Percentiles rank a stretch among this genome's conserved stretches.
Evolutionary conservation across 2,888 invertebrate genomes (phyloP).

Genomic region (Trypoxylon attenuatum): DNA sequence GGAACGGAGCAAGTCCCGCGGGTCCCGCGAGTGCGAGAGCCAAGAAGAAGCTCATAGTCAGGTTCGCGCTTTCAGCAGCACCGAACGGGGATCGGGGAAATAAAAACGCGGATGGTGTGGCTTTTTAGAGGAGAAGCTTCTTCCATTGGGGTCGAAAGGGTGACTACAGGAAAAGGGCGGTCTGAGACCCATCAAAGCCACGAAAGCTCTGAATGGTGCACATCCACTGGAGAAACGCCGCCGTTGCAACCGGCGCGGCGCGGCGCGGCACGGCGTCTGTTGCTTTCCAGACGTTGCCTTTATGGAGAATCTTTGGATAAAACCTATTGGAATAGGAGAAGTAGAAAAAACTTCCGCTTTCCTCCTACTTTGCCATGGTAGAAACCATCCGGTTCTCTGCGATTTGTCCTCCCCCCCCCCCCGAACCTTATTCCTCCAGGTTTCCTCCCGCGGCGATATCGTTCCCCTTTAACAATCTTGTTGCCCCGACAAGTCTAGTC

Average conservation of each 20-base stretch:
- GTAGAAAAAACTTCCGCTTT: slow-evolving; percentile 11
- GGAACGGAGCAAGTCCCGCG: slow-evolving; percentile 33
- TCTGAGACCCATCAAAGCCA: slow-evolving; percentile 67
- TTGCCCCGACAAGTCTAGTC: too few species aligned
- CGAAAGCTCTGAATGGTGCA: slow-evolving; percentile 59
- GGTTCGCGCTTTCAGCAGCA: background rate
- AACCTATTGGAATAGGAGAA: slow-evolving; percentile 25
- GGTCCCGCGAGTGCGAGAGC: too few species aligned
- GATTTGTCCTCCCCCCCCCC: background rate
- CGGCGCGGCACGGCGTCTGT: slow-evolving; percentile 50
- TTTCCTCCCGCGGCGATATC: slow-evolving; percentile 1
- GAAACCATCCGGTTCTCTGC: background rate
- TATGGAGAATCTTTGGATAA: slow-evolving; percentile 43
- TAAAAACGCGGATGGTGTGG: slow-evolving; percentile 57
- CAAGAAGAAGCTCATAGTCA: background rate
- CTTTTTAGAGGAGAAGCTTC: slow-evolving; percentile 57
- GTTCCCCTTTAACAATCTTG: too few species aligned
- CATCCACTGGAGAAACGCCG: slow-evolving; percentile 35
- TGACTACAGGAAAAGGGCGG: slow-evolving; percentile 67
- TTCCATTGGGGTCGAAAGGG: slow-evolving; percentile 47
- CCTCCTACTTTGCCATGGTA: too few species aligned
- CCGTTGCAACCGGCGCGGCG: slow-evolving; percentile 7
- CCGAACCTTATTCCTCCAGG: background rate
- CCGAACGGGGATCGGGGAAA: slow-evolving; percentile 11
- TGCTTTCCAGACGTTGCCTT: slow-evolving; percentile 54